A percentile compares a stretch with the other conserved stretches of the same genome.
phyloP scores from a whole-genome alignment of 2,113 vertebrate genomes.

The Petroica traversi region DNA sequence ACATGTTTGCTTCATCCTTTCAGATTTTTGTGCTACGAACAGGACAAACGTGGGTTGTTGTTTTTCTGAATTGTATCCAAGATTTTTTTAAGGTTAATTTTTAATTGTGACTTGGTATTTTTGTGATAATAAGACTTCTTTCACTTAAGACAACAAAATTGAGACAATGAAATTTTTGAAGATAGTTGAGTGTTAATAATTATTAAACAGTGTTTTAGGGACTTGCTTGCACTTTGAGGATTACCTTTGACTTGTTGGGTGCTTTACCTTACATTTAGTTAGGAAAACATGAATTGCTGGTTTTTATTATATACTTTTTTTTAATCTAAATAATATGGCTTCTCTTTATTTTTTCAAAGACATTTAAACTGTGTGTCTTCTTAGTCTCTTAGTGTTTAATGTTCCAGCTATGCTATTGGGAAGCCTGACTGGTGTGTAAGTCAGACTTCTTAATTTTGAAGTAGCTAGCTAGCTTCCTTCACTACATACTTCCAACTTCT shows the following conservation, averaged over 20 bases:
- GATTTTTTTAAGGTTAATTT: neutral
- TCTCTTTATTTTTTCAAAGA: neutral
- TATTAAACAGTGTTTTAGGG: neutral
- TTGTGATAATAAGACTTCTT: neutral
- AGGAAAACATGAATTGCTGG: neutral
- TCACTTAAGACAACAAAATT: neutral
- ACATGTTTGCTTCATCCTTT: neutral
- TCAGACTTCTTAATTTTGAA: neutral
- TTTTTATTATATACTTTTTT: neutral
- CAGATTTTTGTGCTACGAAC: neutral
- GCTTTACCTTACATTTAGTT: neutral
- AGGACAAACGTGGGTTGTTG: neutral
- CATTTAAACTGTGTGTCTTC: neutral
- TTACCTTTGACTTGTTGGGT: neutral
- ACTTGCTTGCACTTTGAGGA: neutral
- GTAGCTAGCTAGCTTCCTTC: neutral
- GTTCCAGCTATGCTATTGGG: rapidly evolving
- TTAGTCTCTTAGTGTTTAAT: neutral
- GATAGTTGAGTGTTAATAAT: neutral
- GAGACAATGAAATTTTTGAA: neutral
- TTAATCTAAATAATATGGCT: neutral
- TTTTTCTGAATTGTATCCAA: neutral
- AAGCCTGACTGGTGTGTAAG: neutral
- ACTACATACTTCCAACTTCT: neutral
- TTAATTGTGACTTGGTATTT: neutral